Percentiles rank a stretch among this genome's conserved stretches.
Conservation (phyloP, 2,888 invertebrate genomes). For the Pinctada fucata region DNA sequence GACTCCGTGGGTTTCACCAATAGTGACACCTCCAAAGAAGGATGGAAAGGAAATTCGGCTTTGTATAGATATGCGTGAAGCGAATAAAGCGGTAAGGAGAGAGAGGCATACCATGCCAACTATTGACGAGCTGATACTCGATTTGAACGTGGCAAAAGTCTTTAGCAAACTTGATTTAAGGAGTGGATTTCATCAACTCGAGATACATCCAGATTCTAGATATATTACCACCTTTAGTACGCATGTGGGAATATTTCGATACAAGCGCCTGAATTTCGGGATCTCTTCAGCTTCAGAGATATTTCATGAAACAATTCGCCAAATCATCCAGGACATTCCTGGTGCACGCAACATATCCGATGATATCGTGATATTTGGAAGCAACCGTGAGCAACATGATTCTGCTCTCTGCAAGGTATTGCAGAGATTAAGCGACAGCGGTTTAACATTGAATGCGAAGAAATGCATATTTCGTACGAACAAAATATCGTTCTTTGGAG, state of each 20-base stretch:
- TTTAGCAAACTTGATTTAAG: slow-evolving; percentile 55
- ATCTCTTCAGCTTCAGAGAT: slow-evolving; percentile 75
- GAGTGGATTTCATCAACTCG: slow-evolving; percentile 56
- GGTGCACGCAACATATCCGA: slow-evolving; percentile 72
- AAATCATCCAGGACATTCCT: slow-evolving; percentile 67
- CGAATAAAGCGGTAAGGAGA: slow-evolving; percentile 46
- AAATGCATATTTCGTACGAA: slow-evolving; percentile 60
- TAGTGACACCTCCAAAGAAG: slow-evolving; percentile 44
- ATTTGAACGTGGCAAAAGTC: slow-evolving; percentile 43
- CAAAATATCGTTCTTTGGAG: slow-evolving; percentile 43
- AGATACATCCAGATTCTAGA: slow-evolving; percentile 53
- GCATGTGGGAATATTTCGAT: slow-evolving; percentile 51
- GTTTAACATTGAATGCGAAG: slow-evolving; percentile 49
- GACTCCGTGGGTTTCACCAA: slow-evolving; percentile 52
- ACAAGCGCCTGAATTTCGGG: slow-evolving; percentile 56
- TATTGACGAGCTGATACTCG: slow-evolving; percentile 45
- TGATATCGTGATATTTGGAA: slow-evolving; percentile 72
- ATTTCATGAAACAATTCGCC: slow-evolving; percentile 75
- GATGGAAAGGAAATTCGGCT: slow-evolving; percentile 45
- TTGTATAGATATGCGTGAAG: slow-evolving; percentile 48
- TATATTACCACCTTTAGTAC: slow-evolving; percentile 54
- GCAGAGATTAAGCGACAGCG: slow-evolving; percentile 36
- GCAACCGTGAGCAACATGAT: slow-evolving; percentile 62
- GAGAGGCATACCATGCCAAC: slow-evolving; percentile 45
- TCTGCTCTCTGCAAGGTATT: slow-evolving; percentile 53